A percentile compares a stretch with the other conserved stretches of the same genome.
phyloP scores from a whole-genome alignment of 2,888 invertebrate species.

The Drosophila falleni region DNA sequence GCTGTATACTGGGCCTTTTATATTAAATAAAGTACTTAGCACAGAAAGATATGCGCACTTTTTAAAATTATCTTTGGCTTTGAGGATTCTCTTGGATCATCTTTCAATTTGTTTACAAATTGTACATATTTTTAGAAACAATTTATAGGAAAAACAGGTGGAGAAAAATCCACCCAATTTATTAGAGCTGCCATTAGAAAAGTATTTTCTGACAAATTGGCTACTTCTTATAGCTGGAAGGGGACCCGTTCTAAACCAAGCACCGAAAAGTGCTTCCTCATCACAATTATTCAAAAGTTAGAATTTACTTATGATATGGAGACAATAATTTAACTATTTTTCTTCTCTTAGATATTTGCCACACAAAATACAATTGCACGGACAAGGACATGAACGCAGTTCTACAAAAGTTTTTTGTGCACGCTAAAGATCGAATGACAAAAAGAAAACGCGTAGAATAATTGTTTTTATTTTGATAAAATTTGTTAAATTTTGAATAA shows the following conservation, averaged over 20 bases:
- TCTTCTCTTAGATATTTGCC: constrained; percentile 8
- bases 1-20: too few species aligned
- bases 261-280: neutral
- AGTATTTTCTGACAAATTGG: constrained; percentile 18
- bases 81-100: too few species aligned
- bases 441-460: constrained; percentile 1
- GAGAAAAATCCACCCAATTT: constrained; percentile 16
- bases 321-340: neutral
- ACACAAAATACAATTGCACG: neutral
- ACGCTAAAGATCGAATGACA: neutral
- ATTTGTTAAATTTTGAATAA: too few species aligned
- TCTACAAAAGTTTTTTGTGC: constrained; percentile 4
- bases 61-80: too few species aligned
- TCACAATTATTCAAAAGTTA: neutral
- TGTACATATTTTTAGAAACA: neutral
- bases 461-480: neutral
- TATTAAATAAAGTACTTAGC: too few species aligned
- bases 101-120: neutral
- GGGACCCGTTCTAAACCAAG: neutral
- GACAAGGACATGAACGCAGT: constrained; percentile 11
- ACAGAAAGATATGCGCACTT: too few species aligned
- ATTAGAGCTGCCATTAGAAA: constrained; percentile 16
- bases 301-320: constrained; percentile 1
- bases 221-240: constrained; percentile 17
- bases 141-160: neutral